phyloP scores from a whole-genome alignment of 1,140 invertebrate species.

The Zaprionus inermis region DNA sequence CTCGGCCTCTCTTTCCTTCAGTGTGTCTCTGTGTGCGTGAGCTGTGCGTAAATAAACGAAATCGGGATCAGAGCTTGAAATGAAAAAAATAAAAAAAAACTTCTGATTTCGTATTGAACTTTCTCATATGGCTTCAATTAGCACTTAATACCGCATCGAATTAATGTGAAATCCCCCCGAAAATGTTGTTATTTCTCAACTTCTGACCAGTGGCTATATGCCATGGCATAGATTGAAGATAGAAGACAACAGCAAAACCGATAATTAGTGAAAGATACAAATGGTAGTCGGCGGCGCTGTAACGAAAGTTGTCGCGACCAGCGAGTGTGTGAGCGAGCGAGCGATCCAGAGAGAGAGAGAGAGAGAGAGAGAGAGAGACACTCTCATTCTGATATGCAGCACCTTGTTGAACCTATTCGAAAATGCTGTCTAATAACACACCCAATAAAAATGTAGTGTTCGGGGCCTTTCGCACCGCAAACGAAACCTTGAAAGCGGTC shows the following conservation, averaged over 20 bases:
- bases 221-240: conserved; percentile 14
- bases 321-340: neutral
- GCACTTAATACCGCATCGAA: conserved; percentile 42
- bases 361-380: neutral
- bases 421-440: conserved; percentile 4
- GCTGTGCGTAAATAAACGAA: conserved; percentile 39
- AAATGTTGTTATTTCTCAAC: conserved; percentile 22
- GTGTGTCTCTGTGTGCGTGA: conserved; percentile 11
- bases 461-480: neutral
- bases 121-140: conserved; percentile 71
- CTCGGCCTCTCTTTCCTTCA: no score
- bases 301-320: conserved; percentile 52
- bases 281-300: conserved; percentile 23
- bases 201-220: conserved; percentile 34
- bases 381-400: neutral
- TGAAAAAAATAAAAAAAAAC: neutral
- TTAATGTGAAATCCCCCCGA: conserved; percentile 23
- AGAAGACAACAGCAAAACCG: conserved; percentile 20
- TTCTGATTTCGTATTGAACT: conserved; percentile 42
- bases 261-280: conserved; percentile 67
- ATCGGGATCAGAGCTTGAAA: conserved; percentile 47
- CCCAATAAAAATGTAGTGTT: conserved; percentile 6
- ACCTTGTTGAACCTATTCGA: neutral
- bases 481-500: conserved; percentile 36
- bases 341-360: neutral